Conservation (phyloP, 2,888 invertebrate species). For the Parelbella ahira region DNA sequence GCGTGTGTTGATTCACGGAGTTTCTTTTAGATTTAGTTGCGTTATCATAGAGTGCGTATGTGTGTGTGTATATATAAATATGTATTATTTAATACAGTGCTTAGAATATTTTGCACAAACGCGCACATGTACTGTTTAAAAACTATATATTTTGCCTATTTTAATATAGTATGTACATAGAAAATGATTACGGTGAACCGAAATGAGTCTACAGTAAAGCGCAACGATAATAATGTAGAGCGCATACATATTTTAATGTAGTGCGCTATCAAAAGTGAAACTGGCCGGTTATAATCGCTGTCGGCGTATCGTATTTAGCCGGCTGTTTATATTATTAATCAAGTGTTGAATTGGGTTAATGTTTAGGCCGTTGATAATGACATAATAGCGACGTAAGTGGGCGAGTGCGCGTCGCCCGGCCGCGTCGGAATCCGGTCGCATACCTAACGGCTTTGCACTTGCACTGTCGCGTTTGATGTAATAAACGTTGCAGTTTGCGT, state of each 20-base stretch:
- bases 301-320: constrained; percentile 2
- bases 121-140: too few species aligned
- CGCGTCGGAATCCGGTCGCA: constrained; percentile 66
- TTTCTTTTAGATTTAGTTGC: too few species aligned
- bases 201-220: too few species aligned
- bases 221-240: too few species aligned
- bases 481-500: constrained; percentile 32
- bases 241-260: constrained; percentile 4
- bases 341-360: constrained; percentile 41
- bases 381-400: constrained; percentile 61
- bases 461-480: constrained; percentile 56
- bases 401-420: constrained; percentile 49
- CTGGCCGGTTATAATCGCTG: constrained; percentile 1
- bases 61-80: too few species aligned
- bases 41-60: too few species aligned
- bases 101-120: too few species aligned
- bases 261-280: constrained; percentile 7
- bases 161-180: too few species aligned
- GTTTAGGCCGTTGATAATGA: constrained; percentile 65
- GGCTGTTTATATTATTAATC: constrained; percentile 21
- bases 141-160: too few species aligned
- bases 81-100: too few species aligned
- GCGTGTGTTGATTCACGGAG: background rate
- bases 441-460: constrained; percentile 65
- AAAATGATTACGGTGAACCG: too few species aligned